Percentiles rank a stretch among this genome's conserved stretches.
phyloP scores from a whole-genome alignment of 2,797 vertebrate species.

The Podargus strigoides region DNA sequence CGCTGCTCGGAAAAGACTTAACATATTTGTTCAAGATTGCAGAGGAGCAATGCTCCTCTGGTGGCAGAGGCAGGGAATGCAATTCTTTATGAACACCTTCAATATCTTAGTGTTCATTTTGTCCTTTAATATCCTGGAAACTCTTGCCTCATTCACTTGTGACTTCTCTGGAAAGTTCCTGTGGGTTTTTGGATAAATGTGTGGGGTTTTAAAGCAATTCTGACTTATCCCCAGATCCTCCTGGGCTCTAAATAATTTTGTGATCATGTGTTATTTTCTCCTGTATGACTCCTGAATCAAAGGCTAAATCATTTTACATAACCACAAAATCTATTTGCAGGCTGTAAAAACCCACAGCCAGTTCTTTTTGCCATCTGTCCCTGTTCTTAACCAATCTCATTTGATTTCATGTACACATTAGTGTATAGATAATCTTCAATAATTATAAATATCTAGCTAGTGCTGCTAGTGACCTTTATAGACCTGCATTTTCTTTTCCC shows the following conservation, averaged over 20 bases:
- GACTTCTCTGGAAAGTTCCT: not conserved
- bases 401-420: not conserved
- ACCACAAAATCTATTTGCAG: conserved; percentile 35
- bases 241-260: conserved; percentile 17
- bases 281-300: conserved; percentile 32
- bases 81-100: not conserved
- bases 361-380: conserved; percentile 56
- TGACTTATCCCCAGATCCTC: not conserved
- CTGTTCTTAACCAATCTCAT: not conserved
- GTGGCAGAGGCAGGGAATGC: not conserved
- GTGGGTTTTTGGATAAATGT: not conserved
- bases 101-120: not conserved
- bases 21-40: not conserved
- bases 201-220: not conserved
- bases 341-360: conserved; percentile 23
- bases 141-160: not conserved
- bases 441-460: not conserved
- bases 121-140: not conserved
- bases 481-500: not conserved
- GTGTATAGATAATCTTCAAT: not conserved
- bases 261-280: conserved; percentile 28
- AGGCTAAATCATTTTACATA: conserved; percentile 48
- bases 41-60: not conserved
- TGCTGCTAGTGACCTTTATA: not conserved
- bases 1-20: not conserved